phyloP scores from a whole-genome alignment of 1,140 invertebrate genomes.

The Solenopsis invicta region DNA sequence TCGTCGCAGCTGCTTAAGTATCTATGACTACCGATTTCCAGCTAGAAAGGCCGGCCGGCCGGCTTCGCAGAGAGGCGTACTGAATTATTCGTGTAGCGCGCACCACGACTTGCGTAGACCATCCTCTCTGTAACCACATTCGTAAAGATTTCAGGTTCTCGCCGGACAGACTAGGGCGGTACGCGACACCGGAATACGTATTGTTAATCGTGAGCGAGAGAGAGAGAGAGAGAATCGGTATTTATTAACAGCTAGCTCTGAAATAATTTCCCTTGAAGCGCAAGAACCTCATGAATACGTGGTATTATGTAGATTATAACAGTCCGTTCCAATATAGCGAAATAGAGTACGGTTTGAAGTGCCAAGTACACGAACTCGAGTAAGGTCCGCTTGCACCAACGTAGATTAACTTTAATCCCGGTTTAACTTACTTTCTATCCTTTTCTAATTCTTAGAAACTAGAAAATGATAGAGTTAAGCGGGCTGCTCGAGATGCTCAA shows the following conservation, averaged over 20 bases:
- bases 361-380: neutral
- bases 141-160: constrained; percentile 41
- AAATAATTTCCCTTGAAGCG: constrained; percentile 28
- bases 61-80: neutral
- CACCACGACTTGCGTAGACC: constrained; percentile 31
- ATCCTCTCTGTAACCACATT: constrained; percentile 3
- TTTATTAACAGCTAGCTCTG: neutral
- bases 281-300: constrained; percentile 18
- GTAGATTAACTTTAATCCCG: too few species aligned
- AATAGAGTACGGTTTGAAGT: neutral
- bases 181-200: neutral
- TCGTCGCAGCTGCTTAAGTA: neutral
- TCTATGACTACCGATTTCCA: neutral
- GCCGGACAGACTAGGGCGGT: neutral
- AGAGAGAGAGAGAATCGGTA: neutral
- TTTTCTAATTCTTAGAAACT: too few species aligned
- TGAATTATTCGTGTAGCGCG: constrained; percentile 29
- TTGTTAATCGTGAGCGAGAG: neutral
- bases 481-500: too few species aligned
- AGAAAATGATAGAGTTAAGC: too few species aligned
- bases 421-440: too few species aligned
- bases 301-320: constrained; percentile 5
- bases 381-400: too few species aligned
- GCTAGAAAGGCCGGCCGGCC: constrained; percentile 2
- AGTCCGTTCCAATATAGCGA: neutral